phyloP scores from a whole-genome alignment of 2,797 vertebrate species.

The Acrossocheilus wenchowensis region DNA sequence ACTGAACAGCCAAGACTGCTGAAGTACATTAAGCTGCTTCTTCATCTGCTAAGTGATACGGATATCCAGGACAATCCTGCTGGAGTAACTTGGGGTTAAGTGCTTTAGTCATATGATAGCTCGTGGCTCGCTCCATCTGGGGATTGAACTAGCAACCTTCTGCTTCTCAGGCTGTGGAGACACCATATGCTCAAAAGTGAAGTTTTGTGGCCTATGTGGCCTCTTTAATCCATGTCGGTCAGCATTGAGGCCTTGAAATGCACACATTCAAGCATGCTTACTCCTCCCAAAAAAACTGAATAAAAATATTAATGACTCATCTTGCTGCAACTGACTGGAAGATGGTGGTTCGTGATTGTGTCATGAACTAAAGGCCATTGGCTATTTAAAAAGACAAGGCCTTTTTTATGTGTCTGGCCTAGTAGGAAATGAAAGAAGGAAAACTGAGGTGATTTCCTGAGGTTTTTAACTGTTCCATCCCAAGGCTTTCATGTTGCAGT shows the following conservation, averaged over 20 bases:
- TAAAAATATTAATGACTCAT: too few relatives aligned
- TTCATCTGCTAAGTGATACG: not conserved
- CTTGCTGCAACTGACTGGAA: not conserved
- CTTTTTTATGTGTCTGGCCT: not conserved
- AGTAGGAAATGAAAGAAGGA: not conserved
- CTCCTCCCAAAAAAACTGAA: not conserved
- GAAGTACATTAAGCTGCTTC: not conserved
- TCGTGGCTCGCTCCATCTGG: not conserved
- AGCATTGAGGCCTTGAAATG: not conserved
- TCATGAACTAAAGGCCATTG: not conserved
- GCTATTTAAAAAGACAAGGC: not conserved
- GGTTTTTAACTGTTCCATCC: not conserved
- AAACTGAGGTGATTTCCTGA: not conserved
- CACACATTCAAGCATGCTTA: not conserved
- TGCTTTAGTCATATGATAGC: not conserved
- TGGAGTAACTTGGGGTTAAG: not conserved
- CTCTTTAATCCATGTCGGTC: not conserved
- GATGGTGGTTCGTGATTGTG: not conserved
- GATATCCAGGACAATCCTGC: constrained; percentile 1
- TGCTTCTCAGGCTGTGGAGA: not conserved
- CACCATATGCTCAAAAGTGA: not conserved
- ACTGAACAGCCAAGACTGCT: not conserved
- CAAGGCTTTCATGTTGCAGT: not conserved
- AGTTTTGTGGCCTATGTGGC: not conserved
- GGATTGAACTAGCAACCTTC: not conserved